Conservation (phyloP, 1,140 invertebrate genomes). For the Gryllus bimaculatus region DNA sequence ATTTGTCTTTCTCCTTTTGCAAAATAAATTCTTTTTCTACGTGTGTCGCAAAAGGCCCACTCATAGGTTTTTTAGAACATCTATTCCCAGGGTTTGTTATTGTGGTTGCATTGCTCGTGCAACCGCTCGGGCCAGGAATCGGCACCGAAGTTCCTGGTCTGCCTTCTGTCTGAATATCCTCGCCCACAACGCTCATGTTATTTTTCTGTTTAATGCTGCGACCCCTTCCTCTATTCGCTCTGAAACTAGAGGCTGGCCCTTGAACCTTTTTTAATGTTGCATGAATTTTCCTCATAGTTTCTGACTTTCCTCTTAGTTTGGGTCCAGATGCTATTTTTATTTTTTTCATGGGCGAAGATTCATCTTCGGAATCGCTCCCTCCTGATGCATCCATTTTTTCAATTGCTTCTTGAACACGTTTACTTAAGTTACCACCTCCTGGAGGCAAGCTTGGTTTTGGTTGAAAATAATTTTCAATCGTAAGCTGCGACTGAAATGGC, state of each 20-base stretch:
- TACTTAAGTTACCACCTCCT: conserved; percentile 55
- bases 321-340: conserved; percentile 11
- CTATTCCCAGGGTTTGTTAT: too few species aligned
- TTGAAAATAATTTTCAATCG: conserved; percentile 64
- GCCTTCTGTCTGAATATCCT: conserved; percentile 12
- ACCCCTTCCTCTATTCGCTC: conserved; percentile 19
- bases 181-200: too few species aligned
- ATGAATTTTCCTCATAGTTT: neutral
- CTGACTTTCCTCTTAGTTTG: too few species aligned
- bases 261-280: conserved; percentile 20
- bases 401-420: conserved; percentile 65
- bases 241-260: conserved; percentile 23
- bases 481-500: conserved; percentile 46
- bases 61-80: too few species aligned
- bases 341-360: conserved; percentile 25
- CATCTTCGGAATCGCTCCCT: conserved; percentile 19
- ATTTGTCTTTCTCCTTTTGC: conserved; percentile 57
- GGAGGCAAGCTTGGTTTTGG: conserved; percentile 32
- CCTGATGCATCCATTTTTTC: conserved; percentile 38
- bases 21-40: conserved; percentile 54
- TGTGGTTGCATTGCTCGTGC: conserved; percentile 25
- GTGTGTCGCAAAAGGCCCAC: too few species aligned
- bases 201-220: too few species aligned
- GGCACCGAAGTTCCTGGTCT: conserved; percentile 16
- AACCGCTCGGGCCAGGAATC: conserved; percentile 14